These are phyloP conservation scores for Dolichotis patagonum DNA, from an alignment of 2,113 vertebrate genomes.

Conservation along the genomic window DNA sequence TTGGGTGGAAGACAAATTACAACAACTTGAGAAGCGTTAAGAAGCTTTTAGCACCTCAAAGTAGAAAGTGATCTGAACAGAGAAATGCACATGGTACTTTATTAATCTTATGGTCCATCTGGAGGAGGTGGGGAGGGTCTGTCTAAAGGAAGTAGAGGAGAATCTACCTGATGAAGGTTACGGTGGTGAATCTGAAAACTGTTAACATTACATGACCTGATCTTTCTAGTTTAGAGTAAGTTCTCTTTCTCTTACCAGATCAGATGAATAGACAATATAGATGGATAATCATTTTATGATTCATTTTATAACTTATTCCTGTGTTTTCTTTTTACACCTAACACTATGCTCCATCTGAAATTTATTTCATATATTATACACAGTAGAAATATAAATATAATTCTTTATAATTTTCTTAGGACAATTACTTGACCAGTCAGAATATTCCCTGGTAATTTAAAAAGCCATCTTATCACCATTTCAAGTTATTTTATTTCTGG, in stretches of 20 bases:
- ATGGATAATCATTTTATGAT: background rate
- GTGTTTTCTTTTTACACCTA: background rate
- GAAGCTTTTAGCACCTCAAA: background rate
- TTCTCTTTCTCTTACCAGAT: constrained; percentile 1
- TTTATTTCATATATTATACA: background rate
- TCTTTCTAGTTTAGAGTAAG: background rate
- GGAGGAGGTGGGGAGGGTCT: background rate
- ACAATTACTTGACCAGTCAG: constrained; percentile 35
- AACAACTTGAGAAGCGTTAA: background rate
- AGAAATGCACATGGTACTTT: background rate
- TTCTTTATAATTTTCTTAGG: constrained; percentile 34
- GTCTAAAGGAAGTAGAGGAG: background rate
- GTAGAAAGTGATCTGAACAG: background rate
- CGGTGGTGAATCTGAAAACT: background rate
- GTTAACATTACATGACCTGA: too few relatives aligned
- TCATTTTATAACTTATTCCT: background rate
- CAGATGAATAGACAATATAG: background rate
- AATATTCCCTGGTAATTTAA: constrained; percentile 51
- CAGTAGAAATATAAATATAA: background rate
- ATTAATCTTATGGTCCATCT: background rate
- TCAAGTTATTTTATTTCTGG: constrained; percentile 13
- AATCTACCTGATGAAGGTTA: background rate
- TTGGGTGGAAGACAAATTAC: background rate
- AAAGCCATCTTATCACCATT: background rate
- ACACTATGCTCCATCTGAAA: background rate